A percentile compares a stretch with the other conserved stretches of the same genome.
Conservation (phyloP, 1,140 invertebrate genomes). For the Agrilus planipennis region DNA sequence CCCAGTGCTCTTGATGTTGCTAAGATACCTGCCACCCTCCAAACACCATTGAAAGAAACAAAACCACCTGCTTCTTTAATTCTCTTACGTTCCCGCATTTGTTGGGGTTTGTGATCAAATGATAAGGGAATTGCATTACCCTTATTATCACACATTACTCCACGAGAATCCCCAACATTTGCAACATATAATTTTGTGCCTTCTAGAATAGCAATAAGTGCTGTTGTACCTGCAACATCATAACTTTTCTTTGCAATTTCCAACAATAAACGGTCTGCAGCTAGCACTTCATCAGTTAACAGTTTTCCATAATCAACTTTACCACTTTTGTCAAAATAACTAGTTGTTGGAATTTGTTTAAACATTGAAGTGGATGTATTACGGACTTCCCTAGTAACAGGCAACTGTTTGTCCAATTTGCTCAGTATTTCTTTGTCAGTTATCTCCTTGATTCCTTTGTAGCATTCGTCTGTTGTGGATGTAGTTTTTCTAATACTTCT, state of each 20-base stretch:
- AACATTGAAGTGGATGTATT: constrained; percentile 22
- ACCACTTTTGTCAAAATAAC: constrained; percentile 46
- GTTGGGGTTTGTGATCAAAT: constrained; percentile 91
- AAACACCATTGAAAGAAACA: constrained; percentile 90
- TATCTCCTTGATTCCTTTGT: constrained; percentile 43
- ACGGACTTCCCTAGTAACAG: constrained; percentile 51
- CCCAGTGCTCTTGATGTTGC: constrained; percentile 90
- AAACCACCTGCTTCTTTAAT: constrained; percentile 88
- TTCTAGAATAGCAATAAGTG: constrained; percentile 76
- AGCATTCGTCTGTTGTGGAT: constrained; percentile 42
- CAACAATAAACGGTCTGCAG: constrained; percentile 65
- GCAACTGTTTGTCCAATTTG: constrained; percentile 48
- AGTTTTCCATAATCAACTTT: constrained; percentile 68
- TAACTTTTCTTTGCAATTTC: constrained; percentile 67
- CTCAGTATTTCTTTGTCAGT: constrained; percentile 55
- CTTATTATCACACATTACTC: constrained; percentile 84
- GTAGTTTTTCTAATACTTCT: constrained; percentile 56
- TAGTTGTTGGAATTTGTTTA: constrained; percentile 24
- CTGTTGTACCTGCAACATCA: constrained; percentile 89
- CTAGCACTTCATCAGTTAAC: constrained; percentile 74
- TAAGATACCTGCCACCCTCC: constrained; percentile 90
- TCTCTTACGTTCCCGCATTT: constrained; percentile 73
- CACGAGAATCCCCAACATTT: constrained; percentile 92
- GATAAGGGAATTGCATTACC: constrained; percentile 85
- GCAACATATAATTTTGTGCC: constrained; percentile 75